These are phyloP conservation scores for Tapera naevia DNA, from an alignment of 2,797 vertebrate genomes.

Conservation along the genomic window DNA sequence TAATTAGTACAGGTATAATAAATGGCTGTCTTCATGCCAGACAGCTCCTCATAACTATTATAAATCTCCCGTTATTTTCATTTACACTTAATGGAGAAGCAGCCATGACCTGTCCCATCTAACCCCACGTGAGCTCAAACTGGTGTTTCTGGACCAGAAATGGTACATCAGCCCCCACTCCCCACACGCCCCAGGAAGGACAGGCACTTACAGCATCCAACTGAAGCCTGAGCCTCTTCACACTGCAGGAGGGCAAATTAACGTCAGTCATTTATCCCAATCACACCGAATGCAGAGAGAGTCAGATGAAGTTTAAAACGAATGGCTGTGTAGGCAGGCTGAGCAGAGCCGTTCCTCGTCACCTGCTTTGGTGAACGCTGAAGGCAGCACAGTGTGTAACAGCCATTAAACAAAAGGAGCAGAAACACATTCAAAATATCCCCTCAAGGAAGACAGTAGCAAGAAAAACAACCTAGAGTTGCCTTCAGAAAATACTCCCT, in stretches of 20 bases:
- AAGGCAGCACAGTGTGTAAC: background rate
- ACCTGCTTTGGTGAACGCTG: constrained; percentile 14
- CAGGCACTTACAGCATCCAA: background rate
- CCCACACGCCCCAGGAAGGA: background rate
- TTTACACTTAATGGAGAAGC: background rate
- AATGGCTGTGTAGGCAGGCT: constrained; percentile 47
- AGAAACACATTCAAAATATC: background rate
- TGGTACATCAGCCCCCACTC: background rate
- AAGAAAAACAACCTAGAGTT: background rate
- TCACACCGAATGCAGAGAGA: constrained; percentile 29
- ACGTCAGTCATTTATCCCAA: constrained; percentile 61
- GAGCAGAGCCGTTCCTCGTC: background rate
- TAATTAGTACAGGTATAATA: background rate
- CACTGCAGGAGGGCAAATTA: constrained; percentile 56
- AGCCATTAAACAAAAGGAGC: background rate
- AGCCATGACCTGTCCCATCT: background rate
- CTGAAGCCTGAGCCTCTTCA: constrained; percentile 41
- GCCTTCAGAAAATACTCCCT: background rate
- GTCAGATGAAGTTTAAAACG: constrained; percentile 33
- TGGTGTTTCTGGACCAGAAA: background rate
- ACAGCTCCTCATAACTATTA: background rate
- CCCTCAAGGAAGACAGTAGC: background rate
- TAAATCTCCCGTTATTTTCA: background rate
- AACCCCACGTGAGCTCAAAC: background rate
- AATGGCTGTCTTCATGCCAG: constrained; percentile 7